phyloP scores from a whole-genome alignment of 1,140 invertebrate species.

The Mya arenaria region DNA sequence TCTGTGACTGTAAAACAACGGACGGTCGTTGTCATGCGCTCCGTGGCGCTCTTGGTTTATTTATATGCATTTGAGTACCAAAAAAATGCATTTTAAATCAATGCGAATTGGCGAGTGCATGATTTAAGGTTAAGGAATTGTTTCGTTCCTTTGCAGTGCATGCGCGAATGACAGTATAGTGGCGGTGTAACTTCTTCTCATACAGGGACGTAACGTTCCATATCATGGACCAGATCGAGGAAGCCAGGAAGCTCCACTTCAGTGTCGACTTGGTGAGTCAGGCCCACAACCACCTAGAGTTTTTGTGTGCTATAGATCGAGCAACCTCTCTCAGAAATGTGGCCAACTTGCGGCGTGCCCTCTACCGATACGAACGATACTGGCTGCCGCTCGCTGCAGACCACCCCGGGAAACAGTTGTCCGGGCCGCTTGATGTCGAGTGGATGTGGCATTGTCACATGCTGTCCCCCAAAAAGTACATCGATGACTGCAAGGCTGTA shows the following conservation, averaged over 20 bases:
- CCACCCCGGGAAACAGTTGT: slow-evolving; percentile 65
- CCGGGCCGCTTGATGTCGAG: slow-evolving; percentile 82
- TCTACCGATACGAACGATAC: slow-evolving; percentile 79
- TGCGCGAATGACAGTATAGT: no score
- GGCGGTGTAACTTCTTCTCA: no score
- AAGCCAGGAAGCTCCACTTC: slow-evolving; percentile 61
- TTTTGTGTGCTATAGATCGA: slow-evolving; percentile 14
- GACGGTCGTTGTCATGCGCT: no score
- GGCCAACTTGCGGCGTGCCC: slow-evolving; percentile 5
- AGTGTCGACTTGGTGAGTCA: slow-evolving; percentile 13
- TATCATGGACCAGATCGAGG: background rate
- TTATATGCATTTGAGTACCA: no score
- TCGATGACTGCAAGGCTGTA: slow-evolving; percentile 77
- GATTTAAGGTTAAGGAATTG: no score
- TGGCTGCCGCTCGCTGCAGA: slow-evolving; percentile 82
- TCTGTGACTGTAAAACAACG: no score
- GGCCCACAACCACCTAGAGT: slow-evolving; percentile 1
- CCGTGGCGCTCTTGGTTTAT: no score
- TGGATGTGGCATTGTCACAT: slow-evolving; percentile 83
- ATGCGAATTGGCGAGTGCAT: no score
- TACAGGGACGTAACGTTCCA: no score
- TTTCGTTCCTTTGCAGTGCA: no score
- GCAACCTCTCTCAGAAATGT: background rate
- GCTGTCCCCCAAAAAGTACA: slow-evolving; percentile 78
- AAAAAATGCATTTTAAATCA: no score